Conservation (phyloP, 92 coral and sea anemone genomes). For the Phenganax marumi region DNA sequence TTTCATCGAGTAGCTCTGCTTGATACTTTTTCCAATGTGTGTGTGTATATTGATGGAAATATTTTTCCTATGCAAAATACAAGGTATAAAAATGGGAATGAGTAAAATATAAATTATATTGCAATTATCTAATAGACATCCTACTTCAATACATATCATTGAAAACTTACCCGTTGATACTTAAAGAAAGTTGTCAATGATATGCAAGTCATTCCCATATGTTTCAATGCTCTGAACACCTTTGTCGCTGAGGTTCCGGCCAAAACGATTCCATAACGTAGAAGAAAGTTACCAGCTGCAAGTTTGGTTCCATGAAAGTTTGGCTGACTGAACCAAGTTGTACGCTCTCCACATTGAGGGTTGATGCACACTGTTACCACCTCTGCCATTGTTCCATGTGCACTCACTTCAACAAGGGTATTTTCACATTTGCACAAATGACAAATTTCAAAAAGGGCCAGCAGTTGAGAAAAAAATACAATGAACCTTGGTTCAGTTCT, state of each 20-base stretch:
- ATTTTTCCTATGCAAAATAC: neutral
- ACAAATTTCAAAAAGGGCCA: slow-evolving; percentile 36
- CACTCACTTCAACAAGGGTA: slow-evolving; percentile 30
- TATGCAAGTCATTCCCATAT: slow-evolving; percentile 60
- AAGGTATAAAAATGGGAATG: neutral
- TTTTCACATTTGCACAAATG: slow-evolving; percentile 37
- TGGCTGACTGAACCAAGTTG: slow-evolving; percentile 55
- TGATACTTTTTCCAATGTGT: slow-evolving; percentile 34
- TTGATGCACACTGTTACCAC: slow-evolving; percentile 13
- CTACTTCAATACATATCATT: neutral
- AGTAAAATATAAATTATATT: neutral
- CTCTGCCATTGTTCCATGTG: slow-evolving; percentile 36
- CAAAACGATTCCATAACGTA: slow-evolving; percentile 46
- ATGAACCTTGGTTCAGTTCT: slow-evolving; percentile 27
- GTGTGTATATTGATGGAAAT: slow-evolving; percentile 14
- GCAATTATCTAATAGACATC: neutral
- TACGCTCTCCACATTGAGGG: slow-evolving; percentile 48
- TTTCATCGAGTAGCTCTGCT: slow-evolving; percentile 5
- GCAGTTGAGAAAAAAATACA: slow-evolving; percentile 21
- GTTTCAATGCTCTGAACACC: slow-evolving; percentile 42
- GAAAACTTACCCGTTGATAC: slow-evolving; percentile 53
- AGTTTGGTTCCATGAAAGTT: slow-evolving; percentile 37
- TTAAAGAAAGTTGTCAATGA: slow-evolving; percentile 51
- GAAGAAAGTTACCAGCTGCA: slow-evolving; percentile 57
- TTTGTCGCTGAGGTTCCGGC: slow-evolving; percentile 60